Evolutionary conservation across 2,888 invertebrate species (phyloP), one percentile per base, ranked within the genome.

Genomic region (Lochmaea capreae): DNA sequence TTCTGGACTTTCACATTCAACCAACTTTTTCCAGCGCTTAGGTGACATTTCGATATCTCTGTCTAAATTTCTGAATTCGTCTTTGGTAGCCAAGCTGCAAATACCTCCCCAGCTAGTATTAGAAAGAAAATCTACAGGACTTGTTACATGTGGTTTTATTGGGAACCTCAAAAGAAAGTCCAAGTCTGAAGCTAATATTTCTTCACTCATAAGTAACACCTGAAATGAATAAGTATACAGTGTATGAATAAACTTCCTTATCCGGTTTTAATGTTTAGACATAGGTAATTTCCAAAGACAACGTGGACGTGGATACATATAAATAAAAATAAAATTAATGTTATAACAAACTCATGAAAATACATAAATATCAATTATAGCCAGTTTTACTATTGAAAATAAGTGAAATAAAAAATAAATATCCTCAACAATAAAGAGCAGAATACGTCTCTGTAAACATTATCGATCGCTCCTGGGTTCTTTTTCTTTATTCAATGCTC

Each of bases 11-110:
- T 98, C 98, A 81, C 95, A 93, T 88, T 98, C 98, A 1, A 98
- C 95, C 82, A 98, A 92, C 87, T 98, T 98, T 87, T 97, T 97
- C 98, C 98, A 98, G 72, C 97, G 91, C 85, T 98, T 98, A n/a
- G 96, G 94, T 0, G 97, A 97, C 4, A 94, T 96, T 88, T 98
- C 98, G 80, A 98, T 97, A 85, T 98, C 98, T 76, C 97, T 91
- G 86, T 98, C 98, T 74, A 98, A 89, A 87, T 98, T 97, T 78
- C 95, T 90, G 86, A 96, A 97, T 85, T 98, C 97, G 81, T 98
- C 97, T 88, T 95, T 93, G 67, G 93, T 91, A 39, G 97, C 92
- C 75, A 98, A 89, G 80, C 96, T 95, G 87, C 97, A 96, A 81
- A 98, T 95, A 18, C 97, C 97, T 74, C 98, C 98, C 98, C 98